Base-by-base conservation (phyloP, 2,888 invertebrate genomes). In the Luperina nickerlii region DNA sequence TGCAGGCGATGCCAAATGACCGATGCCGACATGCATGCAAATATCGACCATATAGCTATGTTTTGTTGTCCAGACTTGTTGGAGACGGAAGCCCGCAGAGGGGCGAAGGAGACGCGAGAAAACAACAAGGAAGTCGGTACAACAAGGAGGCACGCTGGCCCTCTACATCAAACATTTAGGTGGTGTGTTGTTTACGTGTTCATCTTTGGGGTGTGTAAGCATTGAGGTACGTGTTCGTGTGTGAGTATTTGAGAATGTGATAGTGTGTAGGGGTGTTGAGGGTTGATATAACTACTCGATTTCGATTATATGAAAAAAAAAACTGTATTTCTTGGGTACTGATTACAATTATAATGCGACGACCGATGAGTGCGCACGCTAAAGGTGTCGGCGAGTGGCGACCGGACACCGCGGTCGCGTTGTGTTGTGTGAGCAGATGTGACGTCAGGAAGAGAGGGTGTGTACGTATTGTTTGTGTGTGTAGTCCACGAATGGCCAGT, bases 11-110 rank as follows among this genome's bases (percentile, higher is more conserved):
- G 68, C 68, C 51, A 24, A 62, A 57, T 66, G 13, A 45, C 60
- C 38, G 38, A 38, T 38, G 38, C 65, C 80, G 82, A 82, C 67
- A 69, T 75, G 62, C 84, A 78, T 77, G 80, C 84, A 79, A 78
- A 69, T 78, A 77, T 81, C 73, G 71, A 57, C 38, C 67, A 18
- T 57, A 66, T 71, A 38, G 63, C 45, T 38, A 63, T 72, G 65
- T n/a, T 66, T 57, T 48, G 54, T 54, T 51, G 15, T 48, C 57
- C 42, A 45, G 18, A 27, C 48, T 60, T n/a, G 24, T 24, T 51
- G 48, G 38, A 78, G 38, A 67, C 27, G 48, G 38, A 15, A 62
- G 76, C 80, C 80, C 80, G 9, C 67, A n/a, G 67, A 62, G 24
- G 45, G 67, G 83, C 62, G 83, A 82, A 80, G 76, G 51, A 67